phyloP scores from a whole-genome alignment of 2,797 vertebrate genomes.

The Macroramphosus scolopax region DNA sequence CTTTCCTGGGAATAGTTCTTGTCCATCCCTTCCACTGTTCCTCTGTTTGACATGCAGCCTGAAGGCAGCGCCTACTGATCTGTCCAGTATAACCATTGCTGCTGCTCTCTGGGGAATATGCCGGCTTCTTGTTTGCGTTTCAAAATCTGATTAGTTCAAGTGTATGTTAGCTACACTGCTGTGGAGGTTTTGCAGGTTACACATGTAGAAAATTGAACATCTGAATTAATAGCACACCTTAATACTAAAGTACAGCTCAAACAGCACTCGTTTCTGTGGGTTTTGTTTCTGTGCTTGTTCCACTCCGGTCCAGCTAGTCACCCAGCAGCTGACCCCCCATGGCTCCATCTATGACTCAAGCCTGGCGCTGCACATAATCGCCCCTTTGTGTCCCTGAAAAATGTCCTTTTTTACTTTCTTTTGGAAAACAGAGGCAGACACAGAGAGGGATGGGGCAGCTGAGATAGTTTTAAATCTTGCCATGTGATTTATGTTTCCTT shows the following conservation, averaged over 20 bases:
- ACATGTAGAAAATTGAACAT: no score
- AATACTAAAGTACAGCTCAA: constrained; percentile 3
- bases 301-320: constrained; percentile 35
- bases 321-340: constrained; percentile 57
- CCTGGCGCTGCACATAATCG: constrained; percentile 63
- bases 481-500: constrained; percentile 47
- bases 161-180: not conserved
- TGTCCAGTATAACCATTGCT: no score
- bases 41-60: constrained; percentile 3
- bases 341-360: constrained; percentile 65
- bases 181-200: no score
- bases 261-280: constrained; percentile 24
- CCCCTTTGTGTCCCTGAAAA: constrained; percentile 69
- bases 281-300: constrained; percentile 43
- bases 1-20: not conserved
- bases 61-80: no score
- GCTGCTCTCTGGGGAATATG: no score
- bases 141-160: no score
- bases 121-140: no score
- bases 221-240: no score
- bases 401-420: constrained; percentile 60
- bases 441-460: constrained; percentile 30
- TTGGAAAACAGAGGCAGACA: constrained; percentile 48
- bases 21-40: not conserved
- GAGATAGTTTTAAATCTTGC: constrained; percentile 50